Conservation (phyloP, 2,888 invertebrate genomes). For the Schrankia costaestrigalis region DNA sequence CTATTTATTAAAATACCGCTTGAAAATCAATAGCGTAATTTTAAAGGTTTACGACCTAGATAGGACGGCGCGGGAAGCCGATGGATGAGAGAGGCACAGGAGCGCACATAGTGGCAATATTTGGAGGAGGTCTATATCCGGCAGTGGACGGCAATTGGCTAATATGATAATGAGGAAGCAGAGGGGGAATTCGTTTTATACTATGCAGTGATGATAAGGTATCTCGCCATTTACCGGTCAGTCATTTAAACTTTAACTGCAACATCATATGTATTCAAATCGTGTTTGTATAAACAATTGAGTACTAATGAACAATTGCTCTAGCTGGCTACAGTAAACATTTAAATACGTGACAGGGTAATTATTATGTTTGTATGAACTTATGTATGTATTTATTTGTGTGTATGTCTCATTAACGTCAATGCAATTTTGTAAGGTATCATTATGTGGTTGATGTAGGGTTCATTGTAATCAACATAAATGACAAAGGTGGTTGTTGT, state of each 20-base stretch:
- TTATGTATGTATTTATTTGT: not conserved
- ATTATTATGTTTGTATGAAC: constrained; percentile 16
- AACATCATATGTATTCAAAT: constrained; percentile 19
- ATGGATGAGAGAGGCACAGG: too few species aligned
- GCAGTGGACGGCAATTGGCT: too few species aligned
- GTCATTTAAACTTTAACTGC: not conserved
- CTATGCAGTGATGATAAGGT: too few species aligned
- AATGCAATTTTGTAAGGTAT: not conserved
- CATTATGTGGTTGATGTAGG: not conserved
- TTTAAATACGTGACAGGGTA: constrained; percentile 8
- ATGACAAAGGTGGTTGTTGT: not conserved
- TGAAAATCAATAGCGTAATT: too few species aligned
- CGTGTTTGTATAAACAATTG: constrained; percentile 24
- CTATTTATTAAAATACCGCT: too few species aligned
- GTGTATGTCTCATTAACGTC: constrained; percentile 5
- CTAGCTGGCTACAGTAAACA: constrained; percentile 7
- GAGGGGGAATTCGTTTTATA: too few species aligned
- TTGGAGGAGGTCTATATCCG: too few species aligned
- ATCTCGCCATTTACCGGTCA: too few species aligned
- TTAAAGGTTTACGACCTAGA: too few species aligned
- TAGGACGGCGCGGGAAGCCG: too few species aligned
- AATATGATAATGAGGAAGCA: too few species aligned
- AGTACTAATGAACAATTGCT: constrained; percentile 21
- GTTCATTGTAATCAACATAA: constrained; percentile 1
- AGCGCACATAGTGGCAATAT: too few species aligned